Evolutionary conservation across 1,140 invertebrate genomes (phyloP).

Genomic region (Episyrphus balteatus): DNA sequence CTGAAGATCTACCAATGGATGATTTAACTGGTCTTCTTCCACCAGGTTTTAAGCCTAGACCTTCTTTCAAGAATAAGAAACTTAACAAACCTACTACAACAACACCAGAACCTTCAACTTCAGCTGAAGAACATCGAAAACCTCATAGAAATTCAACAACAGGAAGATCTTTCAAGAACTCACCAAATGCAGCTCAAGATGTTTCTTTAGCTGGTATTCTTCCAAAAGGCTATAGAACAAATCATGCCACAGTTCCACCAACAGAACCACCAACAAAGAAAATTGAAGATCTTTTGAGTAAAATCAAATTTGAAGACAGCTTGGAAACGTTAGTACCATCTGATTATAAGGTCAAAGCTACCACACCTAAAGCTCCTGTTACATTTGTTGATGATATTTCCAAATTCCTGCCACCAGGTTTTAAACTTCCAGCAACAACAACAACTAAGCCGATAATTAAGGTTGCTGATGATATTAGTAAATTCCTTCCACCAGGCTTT

Average conservation of each 20-base stretch:
- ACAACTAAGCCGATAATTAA: slow-evolving; percentile 26
- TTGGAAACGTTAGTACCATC: slow-evolving; percentile 48
- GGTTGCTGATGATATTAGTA: slow-evolving; percentile 37
- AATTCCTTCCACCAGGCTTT: slow-evolving; percentile 42
- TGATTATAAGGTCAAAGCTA: slow-evolving; percentile 42
- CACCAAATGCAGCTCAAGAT: slow-evolving; percentile 20
- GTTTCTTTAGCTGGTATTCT: slow-evolving; percentile 43
- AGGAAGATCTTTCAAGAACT: slow-evolving; percentile 31
- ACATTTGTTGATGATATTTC: slow-evolving; percentile 40
- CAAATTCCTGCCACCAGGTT: slow-evolving; percentile 52
- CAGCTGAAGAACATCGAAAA: slow-evolving; percentile 9
- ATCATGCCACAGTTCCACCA: slow-evolving; percentile 34
- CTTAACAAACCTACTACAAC: slow-evolving; percentile 39
- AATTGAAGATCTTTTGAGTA: slow-evolving; percentile 22
- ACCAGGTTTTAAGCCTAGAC: slow-evolving; percentile 47
- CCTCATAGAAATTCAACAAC: slow-evolving; percentile 32
- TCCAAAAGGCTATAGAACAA: slow-evolving; percentile 50
- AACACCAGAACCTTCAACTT: slow-evolving; percentile 20
- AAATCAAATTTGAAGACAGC: slow-evolving; percentile 24
- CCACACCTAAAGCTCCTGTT: slow-evolving; percentile 19
- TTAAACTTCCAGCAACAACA: slow-evolving; percentile 32
- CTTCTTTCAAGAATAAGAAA: slow-evolving; percentile 41
- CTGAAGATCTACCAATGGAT: slow-evolving; percentile 52
- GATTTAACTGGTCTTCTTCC: slow-evolving; percentile 48
- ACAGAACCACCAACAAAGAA: slow-evolving; percentile 17